A percentile compares a stretch with the other conserved stretches of the same genome.
Conservation (phyloP, 2,113 vertebrate species). For the Lontra canadensis region DNA sequence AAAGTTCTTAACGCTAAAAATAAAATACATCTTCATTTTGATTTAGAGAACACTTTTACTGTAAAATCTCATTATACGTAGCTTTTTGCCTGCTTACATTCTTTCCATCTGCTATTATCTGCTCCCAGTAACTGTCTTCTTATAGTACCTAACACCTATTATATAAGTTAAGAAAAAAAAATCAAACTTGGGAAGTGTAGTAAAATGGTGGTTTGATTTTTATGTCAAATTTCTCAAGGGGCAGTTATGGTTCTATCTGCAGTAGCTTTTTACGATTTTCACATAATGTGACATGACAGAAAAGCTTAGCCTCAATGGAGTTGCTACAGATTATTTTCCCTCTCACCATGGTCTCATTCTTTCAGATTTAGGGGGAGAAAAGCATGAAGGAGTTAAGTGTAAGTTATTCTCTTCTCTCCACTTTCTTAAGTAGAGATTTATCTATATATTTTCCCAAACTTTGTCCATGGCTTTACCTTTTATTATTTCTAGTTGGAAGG, state of each 20-base stretch:
- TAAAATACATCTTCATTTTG: conserved; percentile 33
- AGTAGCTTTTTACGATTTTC: conserved; percentile 32
- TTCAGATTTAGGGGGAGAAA: background rate
- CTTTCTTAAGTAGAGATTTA: conserved; percentile 3
- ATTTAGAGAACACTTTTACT: background rate
- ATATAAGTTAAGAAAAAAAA: conserved; percentile 26
- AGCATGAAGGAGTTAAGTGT: background rate
- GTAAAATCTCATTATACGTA: conserved; percentile 43
- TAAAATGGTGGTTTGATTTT: conserved; percentile 30
- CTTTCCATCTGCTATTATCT: background rate
- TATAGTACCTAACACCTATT: conserved; percentile 42
- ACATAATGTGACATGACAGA: conserved; percentile 5
- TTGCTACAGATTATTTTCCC: background rate
- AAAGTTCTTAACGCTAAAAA: conserved; percentile 23
- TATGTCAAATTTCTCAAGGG: conserved; percentile 45
- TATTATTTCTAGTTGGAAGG: background rate
- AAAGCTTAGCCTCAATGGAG: background rate
- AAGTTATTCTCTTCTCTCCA: background rate
- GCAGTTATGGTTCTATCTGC: background rate
- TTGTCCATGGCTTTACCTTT: background rate
- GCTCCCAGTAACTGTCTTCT: background rate
- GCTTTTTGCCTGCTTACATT: background rate
- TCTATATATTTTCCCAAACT: background rate
- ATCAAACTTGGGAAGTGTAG: background rate
- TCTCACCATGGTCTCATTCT: background rate